These are phyloP conservation scores for Anas platyrhynchos DNA, from an alignment of 2,113 vertebrate species.

Conservation along the genomic window DNA sequence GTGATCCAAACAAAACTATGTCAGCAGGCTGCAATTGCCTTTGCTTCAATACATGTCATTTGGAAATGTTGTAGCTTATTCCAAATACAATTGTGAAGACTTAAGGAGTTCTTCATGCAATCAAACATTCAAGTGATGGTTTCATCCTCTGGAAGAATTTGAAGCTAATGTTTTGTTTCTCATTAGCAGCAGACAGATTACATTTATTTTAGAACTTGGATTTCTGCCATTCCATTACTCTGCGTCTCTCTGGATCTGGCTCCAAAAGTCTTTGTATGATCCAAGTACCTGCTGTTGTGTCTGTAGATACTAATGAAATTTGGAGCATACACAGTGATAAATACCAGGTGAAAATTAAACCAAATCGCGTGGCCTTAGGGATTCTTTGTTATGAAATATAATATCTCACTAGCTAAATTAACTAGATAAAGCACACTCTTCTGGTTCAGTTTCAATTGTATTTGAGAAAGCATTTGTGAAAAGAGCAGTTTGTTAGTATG, in stretches of 20 bases:
- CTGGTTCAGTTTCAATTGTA: not conserved
- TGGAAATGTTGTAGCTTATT: not conserved
- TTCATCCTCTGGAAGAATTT: slow-evolving; percentile 28
- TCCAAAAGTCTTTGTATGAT: slow-evolving; percentile 22
- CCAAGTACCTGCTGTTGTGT: slow-evolving; percentile 44
- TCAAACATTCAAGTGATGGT: slow-evolving; percentile 11
- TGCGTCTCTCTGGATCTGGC: slow-evolving; percentile 6
- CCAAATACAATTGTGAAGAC: not conserved
- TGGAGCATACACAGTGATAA: not conserved
- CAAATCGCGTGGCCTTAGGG: not conserved
- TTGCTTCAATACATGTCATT: not conserved
- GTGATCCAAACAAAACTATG: not conserved
- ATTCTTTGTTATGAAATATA: slow-evolving; percentile 25
- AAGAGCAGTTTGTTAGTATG: not conserved
- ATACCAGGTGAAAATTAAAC: slow-evolving; percentile 48
- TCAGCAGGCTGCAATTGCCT: not conserved
- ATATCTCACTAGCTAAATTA: slow-evolving; percentile 12
- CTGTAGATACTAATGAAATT: slow-evolving; percentile 32
- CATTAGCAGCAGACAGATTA: slow-evolving; percentile 52
- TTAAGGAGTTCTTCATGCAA: not conserved
- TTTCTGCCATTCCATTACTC: slow-evolving; percentile 54
- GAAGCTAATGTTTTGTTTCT: slow-evolving; percentile 55
- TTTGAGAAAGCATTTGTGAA: not conserved
- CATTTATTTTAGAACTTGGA: slow-evolving; percentile 50
- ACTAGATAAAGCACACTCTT: not conserved